Conservation (phyloP, 2,113 vertebrate species). For the Orientallactaga bullata region DNA sequence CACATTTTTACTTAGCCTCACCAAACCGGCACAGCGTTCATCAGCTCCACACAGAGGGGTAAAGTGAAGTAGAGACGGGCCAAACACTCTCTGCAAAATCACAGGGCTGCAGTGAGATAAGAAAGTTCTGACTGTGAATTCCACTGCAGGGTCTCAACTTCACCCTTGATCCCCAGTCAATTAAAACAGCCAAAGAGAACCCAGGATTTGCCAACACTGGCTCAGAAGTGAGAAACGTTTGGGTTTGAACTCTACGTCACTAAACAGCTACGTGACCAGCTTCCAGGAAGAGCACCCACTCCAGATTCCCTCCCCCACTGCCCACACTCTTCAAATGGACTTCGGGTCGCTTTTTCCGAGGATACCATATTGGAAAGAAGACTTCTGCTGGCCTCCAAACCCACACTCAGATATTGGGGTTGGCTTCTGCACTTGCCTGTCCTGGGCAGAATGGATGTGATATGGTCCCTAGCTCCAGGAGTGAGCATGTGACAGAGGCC, state of each 20-base stretch:
- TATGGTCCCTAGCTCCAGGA: too few relatives aligned
- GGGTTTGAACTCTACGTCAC: too few relatives aligned
- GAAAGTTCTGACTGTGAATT: neutral
- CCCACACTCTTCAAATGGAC: neutral
- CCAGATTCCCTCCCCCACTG: too few relatives aligned
- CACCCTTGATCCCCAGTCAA: neutral
- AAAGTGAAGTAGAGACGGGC: neutral
- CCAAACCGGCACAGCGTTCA: neutral
- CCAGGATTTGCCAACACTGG: neutral
- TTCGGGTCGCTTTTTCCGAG: fast-evolving
- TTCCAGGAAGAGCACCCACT: too few relatives aligned
- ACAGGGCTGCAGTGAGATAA: neutral
- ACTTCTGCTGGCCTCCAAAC: neutral
- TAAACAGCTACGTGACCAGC: neutral
- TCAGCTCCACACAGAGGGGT: neutral
- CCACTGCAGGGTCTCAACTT: neutral
- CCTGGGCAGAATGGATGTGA: neutral
- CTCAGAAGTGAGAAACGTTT: neutral
- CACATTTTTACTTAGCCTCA: neutral
- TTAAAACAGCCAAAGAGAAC: neutral
- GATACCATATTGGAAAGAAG: neutral
- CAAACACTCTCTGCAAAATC: neutral
- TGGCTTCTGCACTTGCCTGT: neutral
- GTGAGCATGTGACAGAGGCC: neutral
- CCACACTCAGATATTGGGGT: neutral